Percentiles rank a stretch among this genome's conserved stretches.
phyloP scores from a whole-genome alignment of 2,888 invertebrate genomes.

The Protophormia terraenovae region DNA sequence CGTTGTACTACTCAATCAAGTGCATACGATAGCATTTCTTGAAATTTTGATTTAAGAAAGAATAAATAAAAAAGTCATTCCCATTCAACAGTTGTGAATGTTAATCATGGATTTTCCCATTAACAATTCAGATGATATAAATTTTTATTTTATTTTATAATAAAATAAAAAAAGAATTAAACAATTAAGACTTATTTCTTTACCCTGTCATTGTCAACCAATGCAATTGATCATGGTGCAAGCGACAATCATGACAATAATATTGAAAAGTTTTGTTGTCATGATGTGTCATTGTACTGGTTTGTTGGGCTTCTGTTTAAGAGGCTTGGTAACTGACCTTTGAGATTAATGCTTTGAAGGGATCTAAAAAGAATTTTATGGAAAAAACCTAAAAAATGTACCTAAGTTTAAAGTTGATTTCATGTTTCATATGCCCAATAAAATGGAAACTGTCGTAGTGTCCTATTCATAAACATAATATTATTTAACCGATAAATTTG shows the following conservation, averaged over 20 bases:
- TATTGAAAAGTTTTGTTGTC: neutral
- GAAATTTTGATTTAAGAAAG: slow-evolving; percentile 2
- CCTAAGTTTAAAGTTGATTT: too few relatives aligned
- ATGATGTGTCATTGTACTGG: neutral
- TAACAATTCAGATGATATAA: slow-evolving; percentile 5
- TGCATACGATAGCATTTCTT: slow-evolving; percentile 11
- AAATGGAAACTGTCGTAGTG: too few relatives aligned
- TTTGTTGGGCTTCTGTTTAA: neutral
- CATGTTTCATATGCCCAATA: too few relatives aligned
- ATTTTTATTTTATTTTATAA: neutral
- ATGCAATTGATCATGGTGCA: neutral
- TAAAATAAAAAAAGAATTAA: neutral
- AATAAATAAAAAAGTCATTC: neutral
- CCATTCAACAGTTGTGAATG: slow-evolving; percentile 24
- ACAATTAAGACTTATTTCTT: neutral
- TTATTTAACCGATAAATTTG: too few relatives aligned
- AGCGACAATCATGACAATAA: neutral
- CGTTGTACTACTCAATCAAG: neutral
- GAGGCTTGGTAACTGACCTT: neutral
- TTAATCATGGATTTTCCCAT: slow-evolving; percentile 34
- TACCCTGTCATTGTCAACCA: neutral
- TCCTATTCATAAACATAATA: too few relatives aligned
- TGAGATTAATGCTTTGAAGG: neutral
- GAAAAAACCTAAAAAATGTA: too few relatives aligned
- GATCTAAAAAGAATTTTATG: neutral